Evolutionary conservation across 2,113 vertebrate species (phyloP), one percentile per base, ranked within the genome.

Genomic region (Isurus oxyrinchus): DNA sequence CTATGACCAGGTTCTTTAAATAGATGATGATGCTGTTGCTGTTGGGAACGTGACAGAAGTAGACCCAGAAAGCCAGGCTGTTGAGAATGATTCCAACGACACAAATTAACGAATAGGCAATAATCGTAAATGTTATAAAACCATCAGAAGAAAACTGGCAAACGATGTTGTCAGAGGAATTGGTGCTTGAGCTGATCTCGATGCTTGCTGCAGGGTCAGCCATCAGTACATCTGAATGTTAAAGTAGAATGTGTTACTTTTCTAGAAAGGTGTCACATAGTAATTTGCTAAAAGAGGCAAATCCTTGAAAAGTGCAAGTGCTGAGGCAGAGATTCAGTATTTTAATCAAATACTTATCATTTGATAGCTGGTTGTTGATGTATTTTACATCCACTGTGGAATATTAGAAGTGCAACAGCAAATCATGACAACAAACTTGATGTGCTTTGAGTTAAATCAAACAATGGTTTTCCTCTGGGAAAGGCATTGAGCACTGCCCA

Each of bases 1-100:
- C 97, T 0, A 97, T 97, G 0, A 97, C 98, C 96, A 98, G 97
- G 97, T 98, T 98, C 97, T 97, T 97, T 96, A 98, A 97, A 97
- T 98, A 98, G 86, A 98, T 55, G 0, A 97, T 97, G 35, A 98
- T 96, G 8, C 97, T 97, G 96, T 55, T 61, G 10, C 59, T 94
- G 31, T 63, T 72, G 94, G 94, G 63, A 27, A 91, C 31, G 0
- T 59, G 81, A 95, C 96, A 98, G 97, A 98, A 98, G 96, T 98
- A 98, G 4, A 98, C 96, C 69, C 96, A 97, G 96, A 98, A 96
- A 0, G 97, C 97, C 96, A 98, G 96, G 23, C 97, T 96, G 0
- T 98, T 98, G n/a, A 98, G 97, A 55, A 97, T 19, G 96, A 98
- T 69, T 91, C 97, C 97, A 95, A 98, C 96, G 8, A 97, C 49